Conservation (phyloP, 2,888 invertebrate species). For the Elmis aenea region DNA sequence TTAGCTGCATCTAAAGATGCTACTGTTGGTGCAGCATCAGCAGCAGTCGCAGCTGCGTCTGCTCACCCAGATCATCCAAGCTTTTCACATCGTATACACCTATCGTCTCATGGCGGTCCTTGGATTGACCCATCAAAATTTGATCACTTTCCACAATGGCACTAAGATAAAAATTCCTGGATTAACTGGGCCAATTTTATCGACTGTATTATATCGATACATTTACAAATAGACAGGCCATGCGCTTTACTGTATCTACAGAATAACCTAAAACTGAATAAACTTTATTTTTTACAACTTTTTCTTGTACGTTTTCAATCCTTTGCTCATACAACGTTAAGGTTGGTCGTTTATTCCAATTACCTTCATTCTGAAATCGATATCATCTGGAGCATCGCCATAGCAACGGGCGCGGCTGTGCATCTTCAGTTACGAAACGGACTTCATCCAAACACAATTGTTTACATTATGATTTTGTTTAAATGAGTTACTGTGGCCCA, state of each 20-base stretch:
- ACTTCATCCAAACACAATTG: no score
- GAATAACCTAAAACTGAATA: no score
- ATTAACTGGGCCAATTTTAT: neutral
- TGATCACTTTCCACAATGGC: conserved; percentile 5
- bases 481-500: neutral
- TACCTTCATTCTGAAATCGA: conserved; percentile 30
- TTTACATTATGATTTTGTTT: neutral
- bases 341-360: no score
- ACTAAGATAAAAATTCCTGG: neutral
- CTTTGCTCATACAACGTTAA: no score
- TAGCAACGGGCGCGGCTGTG: conserved; percentile 29
- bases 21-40: conserved; percentile 46
- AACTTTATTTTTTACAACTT: no score
- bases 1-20: conserved; percentile 57
- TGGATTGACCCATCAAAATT: conserved; percentile 13
- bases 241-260: no score
- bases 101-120: conserved; percentile 8
- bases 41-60: conserved; percentile 40
- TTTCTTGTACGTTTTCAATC: no score
- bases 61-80: conserved; percentile 30
- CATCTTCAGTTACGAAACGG: conserved; percentile 14
- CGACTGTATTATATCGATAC: no score
- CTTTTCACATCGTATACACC: no score
- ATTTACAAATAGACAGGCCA: no score
- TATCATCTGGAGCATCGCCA: conserved; percentile 30